Conservation (phyloP, 2,113 vertebrate species). For the Ceratotherium simum region DNA sequence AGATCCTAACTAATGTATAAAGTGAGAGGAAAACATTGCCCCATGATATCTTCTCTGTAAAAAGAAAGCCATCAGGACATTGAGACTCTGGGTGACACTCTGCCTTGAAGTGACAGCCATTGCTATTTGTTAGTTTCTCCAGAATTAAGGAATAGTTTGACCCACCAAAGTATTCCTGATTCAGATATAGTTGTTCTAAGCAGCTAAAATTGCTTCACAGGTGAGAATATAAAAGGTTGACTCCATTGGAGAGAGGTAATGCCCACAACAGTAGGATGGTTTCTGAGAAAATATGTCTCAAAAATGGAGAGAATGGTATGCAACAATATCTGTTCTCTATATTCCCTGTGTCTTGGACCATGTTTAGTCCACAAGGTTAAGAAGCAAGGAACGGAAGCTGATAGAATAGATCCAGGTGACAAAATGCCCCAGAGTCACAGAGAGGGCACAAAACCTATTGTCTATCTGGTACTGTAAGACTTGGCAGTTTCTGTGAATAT, state of each 20-base stretch:
- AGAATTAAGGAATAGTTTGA: background rate
- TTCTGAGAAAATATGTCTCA: constrained; percentile 12
- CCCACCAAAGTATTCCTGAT: background rate
- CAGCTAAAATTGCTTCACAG: background rate
- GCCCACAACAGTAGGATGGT: background rate
- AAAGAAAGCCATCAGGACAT: background rate
- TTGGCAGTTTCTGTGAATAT: background rate
- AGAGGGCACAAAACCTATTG: background rate
- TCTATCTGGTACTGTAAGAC: background rate
- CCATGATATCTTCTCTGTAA: background rate
- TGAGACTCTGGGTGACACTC: background rate
- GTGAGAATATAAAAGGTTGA: background rate
- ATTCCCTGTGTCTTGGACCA: background rate
- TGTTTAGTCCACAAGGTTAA: background rate
- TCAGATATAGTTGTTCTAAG: background rate
- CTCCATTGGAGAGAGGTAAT: background rate
- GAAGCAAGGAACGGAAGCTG: background rate
- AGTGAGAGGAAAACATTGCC: background rate
- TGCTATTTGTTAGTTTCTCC: background rate
- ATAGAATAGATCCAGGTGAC: background rate
- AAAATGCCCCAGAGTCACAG: background rate
- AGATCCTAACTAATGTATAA: background rate
- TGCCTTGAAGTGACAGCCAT: background rate
- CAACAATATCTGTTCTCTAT: background rate
- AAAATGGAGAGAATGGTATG: background rate